phyloP scores from a whole-genome alignment of 2,888 invertebrate species.

The Acanthosepion pharaonis region DNA sequence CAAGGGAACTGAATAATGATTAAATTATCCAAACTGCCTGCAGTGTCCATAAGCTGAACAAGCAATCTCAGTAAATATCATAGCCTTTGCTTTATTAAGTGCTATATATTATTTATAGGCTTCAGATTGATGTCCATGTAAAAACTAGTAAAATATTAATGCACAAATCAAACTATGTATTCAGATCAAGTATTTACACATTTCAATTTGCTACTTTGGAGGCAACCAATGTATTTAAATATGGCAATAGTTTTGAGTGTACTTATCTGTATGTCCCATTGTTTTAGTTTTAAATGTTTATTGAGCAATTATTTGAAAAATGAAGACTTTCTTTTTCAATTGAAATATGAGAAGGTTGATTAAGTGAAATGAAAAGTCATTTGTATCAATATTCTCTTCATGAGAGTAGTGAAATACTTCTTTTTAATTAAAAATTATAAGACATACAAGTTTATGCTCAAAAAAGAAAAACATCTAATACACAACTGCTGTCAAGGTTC shows the following conservation, averaged over 20 bases:
- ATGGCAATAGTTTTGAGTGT: background rate
- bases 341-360: background rate
- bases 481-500: too few species aligned
- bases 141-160: background rate
- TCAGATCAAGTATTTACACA: background rate
- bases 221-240: background rate
- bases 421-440: background rate
- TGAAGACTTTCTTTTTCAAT: background rate
- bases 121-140: background rate
- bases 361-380: background rate
- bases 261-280: background rate
- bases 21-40: background rate
- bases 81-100: background rate
- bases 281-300: background rate
- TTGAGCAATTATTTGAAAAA: background rate
- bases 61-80: background rate
- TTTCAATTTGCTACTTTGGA: background rate
- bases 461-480: too few species aligned
- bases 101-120: background rate
- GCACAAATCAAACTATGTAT: background rate
- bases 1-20: slow-evolving; percentile 20
- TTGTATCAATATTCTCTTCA: background rate
- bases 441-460: too few species aligned
- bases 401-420: background rate
- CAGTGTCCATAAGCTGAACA: background rate